phyloP scores from a whole-genome alignment of 2,113 vertebrate genomes.

The Microcebus griseorufus region DNA sequence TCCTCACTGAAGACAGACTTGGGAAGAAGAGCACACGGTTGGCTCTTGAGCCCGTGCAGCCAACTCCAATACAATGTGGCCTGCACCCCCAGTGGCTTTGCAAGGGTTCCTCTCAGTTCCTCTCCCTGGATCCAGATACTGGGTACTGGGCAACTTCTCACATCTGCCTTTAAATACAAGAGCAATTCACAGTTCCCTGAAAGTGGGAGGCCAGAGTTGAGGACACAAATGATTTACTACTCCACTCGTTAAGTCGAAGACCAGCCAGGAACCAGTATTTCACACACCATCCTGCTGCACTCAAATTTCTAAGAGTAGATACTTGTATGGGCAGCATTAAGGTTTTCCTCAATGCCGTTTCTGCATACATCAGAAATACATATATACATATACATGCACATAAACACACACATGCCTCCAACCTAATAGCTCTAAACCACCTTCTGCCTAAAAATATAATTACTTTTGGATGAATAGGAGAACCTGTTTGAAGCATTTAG shows the following conservation, averaged over 20 bases:
- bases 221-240: background rate
- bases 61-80: background rate
- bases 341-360: background rate
- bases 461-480: background rate
- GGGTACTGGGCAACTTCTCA: background rate
- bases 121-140: background rate
- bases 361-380: background rate
- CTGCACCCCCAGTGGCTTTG: background rate
- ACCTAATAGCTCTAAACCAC: background rate
- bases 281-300: too few species aligned
- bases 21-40: background rate
- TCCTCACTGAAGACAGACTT: background rate
- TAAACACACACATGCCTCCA: too few species aligned
- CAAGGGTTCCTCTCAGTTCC: background rate
- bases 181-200: background rate
- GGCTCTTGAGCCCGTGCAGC: rapidly evolving
- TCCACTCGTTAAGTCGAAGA: background rate
- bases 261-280: too few species aligned
- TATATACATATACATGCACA: too few species aligned
- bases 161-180: background rate
- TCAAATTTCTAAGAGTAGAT: background rate
- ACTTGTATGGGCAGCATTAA: background rate
- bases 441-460: background rate
- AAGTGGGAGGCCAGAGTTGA: background rate
- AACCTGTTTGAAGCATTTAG: background rate